Percentiles rank a stretch among this genome's conserved stretches.
phyloP scores from a whole-genome alignment of 2,797 vertebrate species.

The Tapera naevia region DNA sequence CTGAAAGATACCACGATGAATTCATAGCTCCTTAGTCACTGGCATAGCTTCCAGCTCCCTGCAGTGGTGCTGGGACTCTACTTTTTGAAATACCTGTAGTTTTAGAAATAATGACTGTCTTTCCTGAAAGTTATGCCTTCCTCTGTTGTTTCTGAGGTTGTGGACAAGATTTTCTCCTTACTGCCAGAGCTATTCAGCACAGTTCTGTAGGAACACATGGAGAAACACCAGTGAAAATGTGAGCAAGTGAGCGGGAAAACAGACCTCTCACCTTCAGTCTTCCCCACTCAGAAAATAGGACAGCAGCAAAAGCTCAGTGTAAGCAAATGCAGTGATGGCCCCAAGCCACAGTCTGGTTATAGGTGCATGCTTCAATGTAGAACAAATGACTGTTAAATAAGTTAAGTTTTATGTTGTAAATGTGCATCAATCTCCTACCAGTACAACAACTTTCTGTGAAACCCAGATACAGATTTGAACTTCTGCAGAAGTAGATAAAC shows the following conservation, averaged over 20 bases:
- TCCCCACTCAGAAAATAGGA: not conserved
- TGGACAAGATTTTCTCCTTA: not conserved
- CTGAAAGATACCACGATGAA: not conserved
- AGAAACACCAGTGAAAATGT: not conserved
- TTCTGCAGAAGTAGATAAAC: too few relatives aligned
- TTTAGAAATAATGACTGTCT: not conserved
- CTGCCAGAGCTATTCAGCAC: not conserved
- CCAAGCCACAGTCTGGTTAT: not conserved
- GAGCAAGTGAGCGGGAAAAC: not conserved
- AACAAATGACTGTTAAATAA: not conserved
- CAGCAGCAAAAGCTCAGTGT: not conserved
- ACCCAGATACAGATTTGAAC: not conserved
- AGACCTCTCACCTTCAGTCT: not conserved
- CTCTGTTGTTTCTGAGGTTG: not conserved
- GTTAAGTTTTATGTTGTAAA: not conserved
- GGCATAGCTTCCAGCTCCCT: not conserved
- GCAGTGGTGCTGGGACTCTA: not conserved
- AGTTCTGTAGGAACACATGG: not conserved
- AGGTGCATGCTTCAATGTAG: not conserved
- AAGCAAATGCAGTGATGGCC: not conserved
- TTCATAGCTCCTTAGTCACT: not conserved
- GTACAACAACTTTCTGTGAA: not conserved
- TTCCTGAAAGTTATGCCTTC: not conserved
- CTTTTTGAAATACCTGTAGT: not conserved
- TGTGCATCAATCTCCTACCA: not conserved